Evolutionary conservation across 2,888 invertebrate genomes (phyloP), one percentile per base, ranked within the genome.

Genomic region (Papilio elwesi): DNA sequence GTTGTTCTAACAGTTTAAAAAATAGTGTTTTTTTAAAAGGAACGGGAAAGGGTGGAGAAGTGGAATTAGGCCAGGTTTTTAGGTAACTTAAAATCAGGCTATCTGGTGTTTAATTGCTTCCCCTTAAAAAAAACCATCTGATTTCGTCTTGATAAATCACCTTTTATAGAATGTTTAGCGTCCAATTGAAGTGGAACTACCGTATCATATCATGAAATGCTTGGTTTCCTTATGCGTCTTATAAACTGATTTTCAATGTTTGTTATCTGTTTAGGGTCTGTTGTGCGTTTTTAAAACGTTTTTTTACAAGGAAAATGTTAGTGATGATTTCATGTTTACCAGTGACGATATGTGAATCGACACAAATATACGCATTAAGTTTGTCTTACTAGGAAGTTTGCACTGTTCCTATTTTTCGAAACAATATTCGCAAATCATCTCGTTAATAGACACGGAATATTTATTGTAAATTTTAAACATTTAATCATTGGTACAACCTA

Each of bases 381-480:
- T 36, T 57, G 36, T 13, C 57, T 57, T 36, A 11, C 26, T 57
- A 12, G 57, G 36, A 57, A 57, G 36, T 12, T 57, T 43, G 43
- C 4, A 43, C 26, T 43, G 8, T 57, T 57, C 13, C 13, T 55
- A 55, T 11, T 55, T 55, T 9, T 11, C 10, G 6, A 26, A 55
- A 11, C 16, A 55, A 26, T 51, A 74, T 73, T 51, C 59, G 43
- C 43, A n/a, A n/a, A 73, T 74, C 43, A 74, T 76, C 74, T 74
- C 53, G 26, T 26, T 26, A 1, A 26, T 26, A 2, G 26, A 26
- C 26, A 26, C 26, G 26, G 26, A 4, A 4, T 26, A 26, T 26
- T 26, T 26, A 26, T 26, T 26, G 26, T 26, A 26, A 26, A 26
- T 26, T 26, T 4, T 1, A 26, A 26, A 26, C 4, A 26, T 26